A percentile compares a stretch with the other conserved stretches of the same genome.
These are phyloP conservation scores for Molanna angustata DNA, from an alignment of 2,888 invertebrate genomes.

Conservation along the genomic window DNA sequence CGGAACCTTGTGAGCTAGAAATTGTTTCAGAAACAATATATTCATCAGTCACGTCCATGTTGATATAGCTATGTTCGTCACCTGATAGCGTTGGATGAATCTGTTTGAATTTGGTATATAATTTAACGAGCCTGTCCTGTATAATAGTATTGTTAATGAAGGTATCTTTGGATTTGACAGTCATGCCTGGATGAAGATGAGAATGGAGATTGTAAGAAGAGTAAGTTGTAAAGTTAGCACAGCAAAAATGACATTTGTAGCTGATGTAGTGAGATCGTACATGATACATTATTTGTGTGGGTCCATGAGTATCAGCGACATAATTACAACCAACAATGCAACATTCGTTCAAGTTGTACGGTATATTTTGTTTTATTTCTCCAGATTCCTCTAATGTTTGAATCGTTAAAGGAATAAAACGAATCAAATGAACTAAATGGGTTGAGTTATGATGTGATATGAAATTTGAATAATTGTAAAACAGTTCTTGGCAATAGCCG, in stretches of 20 bases:
- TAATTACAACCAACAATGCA: conserved; percentile 20
- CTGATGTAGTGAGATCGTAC: conserved; percentile 19
- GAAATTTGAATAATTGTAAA: conserved; percentile 3
- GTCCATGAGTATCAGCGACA: not conserved
- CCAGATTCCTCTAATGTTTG: conserved; percentile 13
- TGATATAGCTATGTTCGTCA: conserved; percentile 3
- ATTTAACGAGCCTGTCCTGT: conserved; percentile 13
- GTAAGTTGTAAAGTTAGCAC: conserved; percentile 4
- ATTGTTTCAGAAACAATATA: not conserved
- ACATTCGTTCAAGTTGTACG: conserved; percentile 10
- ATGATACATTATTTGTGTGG: conserved; percentile 6
- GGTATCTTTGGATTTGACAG: not conserved
- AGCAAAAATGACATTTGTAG: conserved; percentile 17
- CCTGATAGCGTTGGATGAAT: not conserved
- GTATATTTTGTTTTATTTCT: conserved; percentile 15
- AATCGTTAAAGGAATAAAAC: conserved; percentile 13
- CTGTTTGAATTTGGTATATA: conserved; percentile 6
- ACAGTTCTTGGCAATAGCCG: conserved; percentile 10
- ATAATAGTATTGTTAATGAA: conserved; percentile 8
- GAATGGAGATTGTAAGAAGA: conserved; percentile 1
- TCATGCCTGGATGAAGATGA: not conserved
- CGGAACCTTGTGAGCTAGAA: no score
- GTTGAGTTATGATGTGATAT: conserved; percentile 16
- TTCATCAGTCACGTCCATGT: not conserved
- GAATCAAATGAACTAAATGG: conserved; percentile 11